Percentiles rank a stretch among this genome's conserved stretches.
Conservation (phyloP, 2,888 invertebrate species). For the Thereva nobilitata region DNA sequence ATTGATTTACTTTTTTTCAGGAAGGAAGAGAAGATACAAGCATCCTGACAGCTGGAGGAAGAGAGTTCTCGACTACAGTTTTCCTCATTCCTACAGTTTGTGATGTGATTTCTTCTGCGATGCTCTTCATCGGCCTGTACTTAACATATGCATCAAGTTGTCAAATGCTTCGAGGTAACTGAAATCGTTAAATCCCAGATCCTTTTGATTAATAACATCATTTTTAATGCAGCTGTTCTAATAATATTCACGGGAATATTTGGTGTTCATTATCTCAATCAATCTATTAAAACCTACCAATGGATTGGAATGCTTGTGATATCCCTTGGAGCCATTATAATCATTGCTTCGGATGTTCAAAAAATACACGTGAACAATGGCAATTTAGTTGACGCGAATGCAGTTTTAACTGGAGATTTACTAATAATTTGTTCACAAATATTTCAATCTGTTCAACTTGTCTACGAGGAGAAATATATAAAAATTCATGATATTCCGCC, state of each 20-base stretch:
- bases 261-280: slow-evolving; percentile 74
- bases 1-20: slow-evolving; percentile 45
- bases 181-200: neutral
- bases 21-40: slow-evolving; percentile 61
- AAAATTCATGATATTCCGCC: slow-evolving; percentile 83
- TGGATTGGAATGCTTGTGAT: slow-evolving; percentile 79
- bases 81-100: slow-evolving; percentile 86
- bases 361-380: slow-evolving; percentile 43
- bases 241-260: slow-evolving; percentile 88
- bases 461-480: slow-evolving; percentile 91
- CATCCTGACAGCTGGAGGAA: slow-evolving; percentile 70
- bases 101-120: slow-evolving; percentile 85
- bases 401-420: slow-evolving; percentile 79
- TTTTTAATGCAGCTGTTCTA: slow-evolving; percentile 67
- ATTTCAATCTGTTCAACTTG: slow-evolving; percentile 88
- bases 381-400: slow-evolving; percentile 60
- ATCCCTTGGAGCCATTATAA: slow-evolving; percentile 70
- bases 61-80: slow-evolving; percentile 77
- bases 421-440: slow-evolving; percentile 77
- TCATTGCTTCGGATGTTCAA: slow-evolving; percentile 73
- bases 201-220: neutral
- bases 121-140: slow-evolving; percentile 89
- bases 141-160: slow-evolving; percentile 93
- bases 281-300: slow-evolving; percentile 67
- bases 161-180: slow-evolving; percentile 87